These are phyloP conservation scores for Rhinogobio ventralis DNA, from an alignment of 2,797 vertebrate species.

Conservation along the genomic window DNA sequence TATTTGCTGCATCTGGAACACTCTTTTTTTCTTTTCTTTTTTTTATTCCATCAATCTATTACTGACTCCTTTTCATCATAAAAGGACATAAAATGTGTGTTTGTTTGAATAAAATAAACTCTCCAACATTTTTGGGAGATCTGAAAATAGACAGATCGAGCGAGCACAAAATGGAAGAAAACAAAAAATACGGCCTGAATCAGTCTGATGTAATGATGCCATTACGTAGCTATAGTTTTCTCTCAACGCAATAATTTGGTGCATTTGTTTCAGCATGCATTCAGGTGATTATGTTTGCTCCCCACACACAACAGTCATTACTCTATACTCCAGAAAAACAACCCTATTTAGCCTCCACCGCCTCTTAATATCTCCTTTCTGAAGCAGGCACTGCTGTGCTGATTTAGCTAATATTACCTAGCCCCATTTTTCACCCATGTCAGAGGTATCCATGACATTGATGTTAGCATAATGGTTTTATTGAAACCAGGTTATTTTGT, in stretches of 20 bases:
- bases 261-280: slow-evolving; percentile 40
- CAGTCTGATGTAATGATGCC: slow-evolving; percentile 41
- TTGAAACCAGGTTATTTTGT: slow-evolving; percentile 42
- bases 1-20: not conserved
- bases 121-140: slow-evolving; percentile 7
- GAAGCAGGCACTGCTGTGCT: slow-evolving; percentile 34
- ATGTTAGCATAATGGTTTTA: slow-evolving; percentile 47
- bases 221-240: slow-evolving; percentile 31
- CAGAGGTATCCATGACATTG: slow-evolving; percentile 38
- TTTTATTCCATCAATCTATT: not conserved
- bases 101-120: slow-evolving; percentile 16
- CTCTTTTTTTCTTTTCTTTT: not conserved
- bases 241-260: slow-evolving; percentile 36
- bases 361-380: slow-evolving; percentile 40
- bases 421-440: slow-evolving; percentile 32
- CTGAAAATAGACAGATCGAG: slow-evolving; percentile 18
- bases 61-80: not conserved
- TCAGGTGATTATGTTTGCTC: slow-evolving; percentile 55
- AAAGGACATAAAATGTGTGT: not conserved
- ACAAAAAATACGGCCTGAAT: slow-evolving; percentile 24
- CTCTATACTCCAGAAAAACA: slow-evolving; percentile 48
- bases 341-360: slow-evolving; percentile 37
- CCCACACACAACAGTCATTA: slow-evolving; percentile 55
- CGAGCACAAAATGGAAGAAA: not conserved
- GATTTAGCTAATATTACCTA: slow-evolving; percentile 41